Percentiles rank a stretch among this genome's conserved stretches.
These are phyloP conservation scores for Drosophila trichaetosa DNA, from an alignment of 2,888 invertebrate genomes.

Conservation along the genomic window DNA sequence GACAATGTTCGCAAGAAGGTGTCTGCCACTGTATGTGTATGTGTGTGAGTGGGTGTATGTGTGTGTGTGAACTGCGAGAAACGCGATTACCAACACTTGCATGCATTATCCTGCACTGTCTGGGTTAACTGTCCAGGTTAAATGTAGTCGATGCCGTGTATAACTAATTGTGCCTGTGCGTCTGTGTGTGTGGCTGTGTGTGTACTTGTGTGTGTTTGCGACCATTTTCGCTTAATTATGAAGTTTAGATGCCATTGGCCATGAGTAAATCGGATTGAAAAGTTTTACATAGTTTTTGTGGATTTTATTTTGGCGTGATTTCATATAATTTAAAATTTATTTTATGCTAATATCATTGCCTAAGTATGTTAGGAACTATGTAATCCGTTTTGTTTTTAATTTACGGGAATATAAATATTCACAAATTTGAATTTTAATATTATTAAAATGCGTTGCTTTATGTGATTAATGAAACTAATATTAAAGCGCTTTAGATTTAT, in stretches of 20 bases:
- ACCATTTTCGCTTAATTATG: slow-evolving; percentile 41
- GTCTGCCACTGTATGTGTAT: too few relatives aligned
- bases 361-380: not conserved
- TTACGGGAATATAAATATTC: not conserved
- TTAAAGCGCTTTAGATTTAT: not conserved
- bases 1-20: too few relatives aligned
- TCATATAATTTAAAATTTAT: not conserved
- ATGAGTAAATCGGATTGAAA: slow-evolving; percentile 50
- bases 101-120: slow-evolving; percentile 43
- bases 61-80: not conserved
- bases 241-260: slow-evolving; percentile 44
- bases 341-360: not conserved
- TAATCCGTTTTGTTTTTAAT: not conserved
- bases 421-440: not conserved
- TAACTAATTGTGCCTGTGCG: not conserved
- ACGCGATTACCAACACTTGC: slow-evolving; percentile 10
- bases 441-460: not conserved
- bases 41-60: not conserved
- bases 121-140: slow-evolving; percentile 49
- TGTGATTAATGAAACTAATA: not conserved
- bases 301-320: slow-evolving; percentile 23
- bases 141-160: slow-evolving; percentile 38
- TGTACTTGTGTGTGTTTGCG: not conserved
- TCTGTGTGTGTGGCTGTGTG: slow-evolving; percentile 5
- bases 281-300: slow-evolving; percentile 13